Base-by-base conservation (phyloP, 2,113 vertebrate species). In the Lophius piscatorius region DNA sequence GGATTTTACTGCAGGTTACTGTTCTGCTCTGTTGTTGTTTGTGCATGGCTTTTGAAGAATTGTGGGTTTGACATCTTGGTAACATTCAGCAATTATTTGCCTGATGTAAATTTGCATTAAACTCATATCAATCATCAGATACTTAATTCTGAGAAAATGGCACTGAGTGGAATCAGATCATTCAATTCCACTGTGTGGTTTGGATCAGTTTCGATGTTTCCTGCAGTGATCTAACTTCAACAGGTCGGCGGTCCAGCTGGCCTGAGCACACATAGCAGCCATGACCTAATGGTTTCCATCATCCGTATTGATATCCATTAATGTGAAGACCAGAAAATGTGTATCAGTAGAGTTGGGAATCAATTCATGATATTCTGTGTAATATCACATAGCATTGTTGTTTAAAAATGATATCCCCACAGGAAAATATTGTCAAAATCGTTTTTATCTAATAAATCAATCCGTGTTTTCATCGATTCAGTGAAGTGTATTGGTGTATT, bases 91-190 rank as follows among this genome's bases (percentile, higher is more conserved):
- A n/a, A n/a, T n/a, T n/a, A n/a, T n/a, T n/a, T n/a, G n/a, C n/a
- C n/a, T n/a, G n/a, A n/a, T n/a, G n/a, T n/a, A n/a, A n/a, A 67
- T 76, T 71, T 60, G 66, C 80, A 77, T 54, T 20, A 48, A 26
- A 35, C n/a, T 21, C 12, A 16, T 46, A 21, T 45, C 16, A 22
- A 42, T 38, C 21, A 1, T 26, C 2, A 23, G 9, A 24, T 51
- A 16, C 46, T 35, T 36, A 4, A 5, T 45, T 31, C 23, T 14
- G 4, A 14, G 1, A 50, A 63, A 61, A n/a, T 48, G 48, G 23
- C 56, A 45, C 42, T 6, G 26, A 48, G 36, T 39, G 14, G 55
- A 2, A 14, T 23, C 17, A 10, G 7, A 34, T 11, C 14, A 33
- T 33, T 31, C 20, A 10, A 10, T 21, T 22, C 17, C 48, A 22